Base-by-base conservation (phyloP, 2,113 vertebrate species). In the Orientallactaga bullata region DNA sequence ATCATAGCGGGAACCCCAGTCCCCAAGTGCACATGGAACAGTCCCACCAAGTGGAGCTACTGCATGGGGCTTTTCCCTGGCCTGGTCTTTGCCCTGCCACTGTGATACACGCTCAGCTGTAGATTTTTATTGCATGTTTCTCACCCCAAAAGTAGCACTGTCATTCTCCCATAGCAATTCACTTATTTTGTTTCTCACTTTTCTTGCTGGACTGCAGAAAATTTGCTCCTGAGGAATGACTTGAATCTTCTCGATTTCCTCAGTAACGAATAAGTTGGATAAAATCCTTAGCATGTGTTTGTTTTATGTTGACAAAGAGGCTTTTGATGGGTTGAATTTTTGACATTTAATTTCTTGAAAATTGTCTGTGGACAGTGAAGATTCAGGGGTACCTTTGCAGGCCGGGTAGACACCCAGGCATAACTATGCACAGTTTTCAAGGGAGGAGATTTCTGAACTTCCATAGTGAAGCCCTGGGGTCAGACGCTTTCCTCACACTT, bases 71-170 rank as follows among this genome's bases (percentile, higher is more conserved):
- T n/a, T 16, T 5, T 13, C 5, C 15, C 2, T 12, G 16, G 21
- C 63, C 8, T 32, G 23, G 32, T 0, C 5, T 28, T 65, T 0
- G 11, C 51, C 47, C 28, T 7, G 79, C 1, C 18, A 63, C 78
- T 2, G 23, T 1, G 68, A 47, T 11, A 0, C 10, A 0, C 0
- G 2, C 10, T 2, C 2, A 10, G 28, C 1, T 8, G 1, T 0
- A 18, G 61, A 4, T 2, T 3, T 1, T 65, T 4, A 0, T 0
- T 0, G 4, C 9, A 13, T 1, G 0, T 35, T 68, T 74, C 84
- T 47, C 11, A 16, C 32, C 47, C 32, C 76, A 4, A 7, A n/a
- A 12, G 5, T 3, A 1, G 24, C 0, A 11, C 2, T 24, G 32
- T 66, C 6, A 0, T 4, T 4, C 61, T 35, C 32, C 30, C 42